These are phyloP conservation scores for Glaucidium brasilianum DNA, from an alignment of 2,113 vertebrate genomes.

Conservation along the genomic window DNA sequence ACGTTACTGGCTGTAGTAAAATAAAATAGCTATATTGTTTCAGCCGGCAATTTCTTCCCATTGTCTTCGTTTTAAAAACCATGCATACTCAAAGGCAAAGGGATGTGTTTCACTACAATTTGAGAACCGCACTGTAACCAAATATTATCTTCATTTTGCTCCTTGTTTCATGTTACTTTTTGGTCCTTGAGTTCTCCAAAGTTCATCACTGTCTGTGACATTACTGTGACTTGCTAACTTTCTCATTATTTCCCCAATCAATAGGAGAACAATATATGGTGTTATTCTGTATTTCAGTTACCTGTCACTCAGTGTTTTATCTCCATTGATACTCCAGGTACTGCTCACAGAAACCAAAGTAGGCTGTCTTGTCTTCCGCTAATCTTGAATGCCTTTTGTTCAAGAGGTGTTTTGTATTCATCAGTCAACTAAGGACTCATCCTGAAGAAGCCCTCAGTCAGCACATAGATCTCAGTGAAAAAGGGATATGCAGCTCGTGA, in stretches of 20 bases:
- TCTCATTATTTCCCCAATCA: slow-evolving; percentile 81
- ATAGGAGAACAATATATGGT: slow-evolving; percentile 86
- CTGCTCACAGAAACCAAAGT: slow-evolving; percentile 85
- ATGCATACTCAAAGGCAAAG: slow-evolving; percentile 81
- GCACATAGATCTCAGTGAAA: slow-evolving; percentile 79
- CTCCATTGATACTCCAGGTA: slow-evolving; percentile 82
- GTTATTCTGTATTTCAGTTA: slow-evolving; percentile 79
- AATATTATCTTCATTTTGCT: slow-evolving; percentile 91
- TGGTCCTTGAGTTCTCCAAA: slow-evolving; percentile 82
- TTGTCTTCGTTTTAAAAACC: slow-evolving; percentile 89
- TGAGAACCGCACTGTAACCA: slow-evolving; percentile 87
- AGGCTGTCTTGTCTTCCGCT: slow-evolving; percentile 85
- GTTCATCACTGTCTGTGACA: slow-evolving; percentile 79
- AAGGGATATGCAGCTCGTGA: slow-evolving; percentile 80
- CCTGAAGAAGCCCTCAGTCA: slow-evolving; percentile 92
- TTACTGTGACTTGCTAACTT: slow-evolving; percentile 74
- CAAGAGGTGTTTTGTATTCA: slow-evolving; percentile 87
- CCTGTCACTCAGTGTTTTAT: slow-evolving; percentile 85
- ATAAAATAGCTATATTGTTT: slow-evolving; percentile 94
- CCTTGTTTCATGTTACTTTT: slow-evolving; percentile 93
- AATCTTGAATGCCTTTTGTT: slow-evolving; percentile 90
- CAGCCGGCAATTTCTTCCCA: slow-evolving; percentile 86
- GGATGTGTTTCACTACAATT: slow-evolving; percentile 89
- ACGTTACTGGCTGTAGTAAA: slow-evolving; percentile 87
- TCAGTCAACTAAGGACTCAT: slow-evolving; percentile 90